A percentile compares a stretch with the other conserved stretches of the same genome.
Evolutionary conservation across 2,888 invertebrate species (phyloP).

Genomic region (Fissipunctia ypsillon): DNA sequence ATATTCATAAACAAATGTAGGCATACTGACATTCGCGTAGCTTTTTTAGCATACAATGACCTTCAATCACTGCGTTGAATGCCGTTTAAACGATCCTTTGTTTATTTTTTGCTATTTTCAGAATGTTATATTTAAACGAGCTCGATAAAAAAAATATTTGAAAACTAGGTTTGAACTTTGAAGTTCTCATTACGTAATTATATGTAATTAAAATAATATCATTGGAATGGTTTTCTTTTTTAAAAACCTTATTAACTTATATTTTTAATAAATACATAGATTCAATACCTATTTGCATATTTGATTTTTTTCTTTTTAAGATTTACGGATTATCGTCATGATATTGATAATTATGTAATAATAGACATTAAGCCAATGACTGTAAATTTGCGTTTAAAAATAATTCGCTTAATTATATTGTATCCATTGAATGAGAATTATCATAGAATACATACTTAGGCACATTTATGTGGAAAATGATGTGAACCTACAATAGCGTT

Average conservation of each 20-base stretch:
- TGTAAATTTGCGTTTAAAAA: background rate
- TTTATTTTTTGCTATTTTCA: slow-evolving; percentile 29
- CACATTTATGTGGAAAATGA: background rate
- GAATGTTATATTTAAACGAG: background rate
- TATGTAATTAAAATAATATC: background rate
- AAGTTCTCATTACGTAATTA: background rate
- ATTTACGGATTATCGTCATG: background rate
- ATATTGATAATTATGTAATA: background rate
- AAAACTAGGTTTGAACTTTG: background rate
- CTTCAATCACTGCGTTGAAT: slow-evolving; percentile 36
- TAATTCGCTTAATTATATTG: background rate
- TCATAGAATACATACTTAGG: background rate
- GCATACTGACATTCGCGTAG: slow-evolving; percentile 33
- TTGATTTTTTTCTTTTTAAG: background rate
- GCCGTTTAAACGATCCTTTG: slow-evolving; percentile 17
- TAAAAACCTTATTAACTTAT: no score
- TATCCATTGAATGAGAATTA: background rate
- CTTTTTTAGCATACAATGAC: slow-evolving; percentile 29
- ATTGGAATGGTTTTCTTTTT: background rate
- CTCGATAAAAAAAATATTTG: background rate
- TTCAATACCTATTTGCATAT: background rate
- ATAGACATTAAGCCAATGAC: background rate
- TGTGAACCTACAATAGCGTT: background rate
- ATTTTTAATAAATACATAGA: background rate
- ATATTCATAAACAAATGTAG: slow-evolving; percentile 44